Evolutionary conservation across 2,797 vertebrate genomes (phyloP).

Genomic region (Lateolabrax maculatus): DNA sequence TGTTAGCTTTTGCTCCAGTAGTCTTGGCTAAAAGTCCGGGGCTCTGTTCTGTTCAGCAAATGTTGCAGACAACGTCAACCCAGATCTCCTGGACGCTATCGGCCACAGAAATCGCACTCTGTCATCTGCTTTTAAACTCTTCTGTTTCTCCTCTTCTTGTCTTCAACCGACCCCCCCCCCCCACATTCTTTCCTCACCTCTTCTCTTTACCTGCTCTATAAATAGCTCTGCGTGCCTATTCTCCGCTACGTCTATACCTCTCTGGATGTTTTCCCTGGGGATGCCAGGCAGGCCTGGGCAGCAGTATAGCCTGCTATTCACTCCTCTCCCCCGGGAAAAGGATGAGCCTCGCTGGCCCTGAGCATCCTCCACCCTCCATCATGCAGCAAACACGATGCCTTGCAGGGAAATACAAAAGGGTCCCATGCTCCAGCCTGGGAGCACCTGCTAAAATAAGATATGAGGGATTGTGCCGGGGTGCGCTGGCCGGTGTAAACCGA

Average conservation of each 20-base stretch:
- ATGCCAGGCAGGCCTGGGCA: conserved; percentile 68
- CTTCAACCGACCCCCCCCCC: conserved; percentile 16
- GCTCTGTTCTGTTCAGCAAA: conserved; percentile 30
- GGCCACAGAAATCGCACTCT: conserved; percentile 39
- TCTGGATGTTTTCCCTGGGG: conserved; percentile 70
- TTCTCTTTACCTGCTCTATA: conserved; percentile 76
- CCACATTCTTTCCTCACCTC: conserved; percentile 55
- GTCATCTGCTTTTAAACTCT: conserved; percentile 52
- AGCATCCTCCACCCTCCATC: conserved; percentile 78
- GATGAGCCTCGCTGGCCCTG: conserved; percentile 64
- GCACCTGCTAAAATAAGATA: conserved; percentile 76
- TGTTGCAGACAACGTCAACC: conserved; percentile 39
- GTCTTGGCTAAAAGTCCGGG: conserved; percentile 19
- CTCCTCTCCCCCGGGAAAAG: conserved; percentile 66
- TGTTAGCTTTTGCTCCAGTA: conserved; percentile 38
- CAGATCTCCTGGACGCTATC: conserved; percentile 38
- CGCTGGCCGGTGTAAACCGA: conserved; percentile 35
- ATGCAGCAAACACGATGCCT: conserved; percentile 73
- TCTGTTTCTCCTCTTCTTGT: conserved; percentile 36
- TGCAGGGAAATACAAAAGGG: conserved; percentile 58
- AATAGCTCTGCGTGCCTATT: conserved; percentile 73
- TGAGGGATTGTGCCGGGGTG: conserved; percentile 35
- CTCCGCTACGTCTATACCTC: conserved; percentile 61
- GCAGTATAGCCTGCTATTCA: conserved; percentile 70
- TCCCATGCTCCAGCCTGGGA: conserved; percentile 43